These are phyloP conservation scores for Pelobates fuscus DNA, from an alignment of 2,113 vertebrate genomes.

Conservation along the genomic window DNA sequence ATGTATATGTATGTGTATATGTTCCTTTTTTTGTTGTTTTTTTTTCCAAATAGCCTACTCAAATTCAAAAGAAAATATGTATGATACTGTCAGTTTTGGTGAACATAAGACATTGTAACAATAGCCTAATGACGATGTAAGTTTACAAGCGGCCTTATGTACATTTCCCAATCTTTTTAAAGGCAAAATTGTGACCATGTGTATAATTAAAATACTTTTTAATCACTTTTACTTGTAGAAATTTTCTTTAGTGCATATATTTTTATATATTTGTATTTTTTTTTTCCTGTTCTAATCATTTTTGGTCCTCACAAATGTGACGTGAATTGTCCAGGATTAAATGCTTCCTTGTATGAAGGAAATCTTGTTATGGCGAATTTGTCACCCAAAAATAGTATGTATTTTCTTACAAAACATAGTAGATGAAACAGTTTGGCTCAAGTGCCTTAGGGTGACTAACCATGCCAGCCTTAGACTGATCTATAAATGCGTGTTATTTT, in stretches of 20 bases:
- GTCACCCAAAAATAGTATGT: no score
- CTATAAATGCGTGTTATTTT: no score
- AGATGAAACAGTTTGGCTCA: no score
- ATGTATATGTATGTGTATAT: conserved; percentile 29
- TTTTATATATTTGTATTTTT: no score
- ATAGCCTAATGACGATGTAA: conserved; percentile 95
- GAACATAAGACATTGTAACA: conserved; percentile 97
- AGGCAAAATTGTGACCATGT: conserved; percentile 98
- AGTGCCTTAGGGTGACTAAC: no score
- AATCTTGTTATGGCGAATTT: no score
- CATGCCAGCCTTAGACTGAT: no score
- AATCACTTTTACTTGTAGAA: conserved; percentile 90
- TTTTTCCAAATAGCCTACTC: conserved; percentile 95
- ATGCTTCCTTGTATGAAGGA: no score
- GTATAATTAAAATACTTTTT: conserved; percentile 99
- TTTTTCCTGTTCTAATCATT: no score
- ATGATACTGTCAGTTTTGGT: conserved; percentile 98
- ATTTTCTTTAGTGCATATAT: conserved; percentile 67
- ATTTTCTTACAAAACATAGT: no score
- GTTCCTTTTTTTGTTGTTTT: conserved; percentile 70
- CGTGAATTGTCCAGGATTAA: no score
- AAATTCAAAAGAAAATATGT: conserved; percentile 94
- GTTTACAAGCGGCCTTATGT: conserved; percentile 99
- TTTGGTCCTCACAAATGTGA: no score
- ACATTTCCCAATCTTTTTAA: conserved; percentile 97